Evolutionary conservation across 2,888 invertebrate species (phyloP), one percentile per base, ranked within the genome.

Genomic region (Belgica antarctica): DNA sequence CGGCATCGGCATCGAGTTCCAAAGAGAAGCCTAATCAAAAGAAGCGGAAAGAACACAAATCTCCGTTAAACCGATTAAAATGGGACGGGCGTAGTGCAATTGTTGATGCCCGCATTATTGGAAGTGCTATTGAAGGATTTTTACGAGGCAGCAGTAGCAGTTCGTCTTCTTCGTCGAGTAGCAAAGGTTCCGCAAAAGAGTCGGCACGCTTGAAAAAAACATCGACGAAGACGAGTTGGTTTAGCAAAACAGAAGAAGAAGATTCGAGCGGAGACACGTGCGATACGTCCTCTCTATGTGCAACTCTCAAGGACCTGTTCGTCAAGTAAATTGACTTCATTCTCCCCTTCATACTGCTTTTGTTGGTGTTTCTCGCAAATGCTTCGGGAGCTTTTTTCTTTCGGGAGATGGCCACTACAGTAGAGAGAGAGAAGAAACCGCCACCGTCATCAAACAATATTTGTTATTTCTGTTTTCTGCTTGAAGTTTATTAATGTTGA

Each of bases 71-170:
- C 41, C 59, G 70, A 1, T 66, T 71, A 71, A 79, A 79, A 69
- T 78, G 78, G 77, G 90, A 90, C 74, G 86, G 85, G 63, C 87
- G 89, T 47, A 89, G 89, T 4, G 89, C 92, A 0, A 85, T 90
- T 41, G 88, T 89, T 2, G 92, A 92, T 76, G 89, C 92, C 1
- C 88, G 89, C 75, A 86, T 89, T 0, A 82, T 92, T 34, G 92
- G 92, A 24, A 90, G 87, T 76, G 92, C 92, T 27, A 92, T 92
- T 73, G 92, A 92, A 80, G 92, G 89, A 28, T 92, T 91, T 76
- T 81, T 92, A 36, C 85, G 84, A 76, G 86, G 83, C 80, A 80
- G 82, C 46, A 78, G 17, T 72, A 73, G n/a, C 72, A 75, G 75
- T 10, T 74, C 75, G 17, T 76, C 82, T 73, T 75, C 82, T 76